A percentile compares a stretch with the other conserved stretches of the same genome.
Conservation (phyloP, 2,888 invertebrate genomes). For the Ophion costatus region DNA sequence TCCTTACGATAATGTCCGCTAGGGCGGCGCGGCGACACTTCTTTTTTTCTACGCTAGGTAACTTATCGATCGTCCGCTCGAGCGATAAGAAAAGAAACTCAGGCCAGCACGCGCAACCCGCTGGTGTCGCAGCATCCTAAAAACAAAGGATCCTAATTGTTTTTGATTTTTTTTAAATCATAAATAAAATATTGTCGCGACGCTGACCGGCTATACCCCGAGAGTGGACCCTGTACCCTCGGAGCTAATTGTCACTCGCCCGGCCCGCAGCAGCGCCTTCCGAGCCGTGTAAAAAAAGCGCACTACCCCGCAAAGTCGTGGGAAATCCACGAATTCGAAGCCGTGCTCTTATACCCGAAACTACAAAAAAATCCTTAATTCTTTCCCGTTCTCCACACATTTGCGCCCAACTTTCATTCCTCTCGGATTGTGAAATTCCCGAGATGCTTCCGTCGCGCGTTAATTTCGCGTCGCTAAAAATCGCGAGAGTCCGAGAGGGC, state of each 20-base stretch:
- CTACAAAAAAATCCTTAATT: not conserved
- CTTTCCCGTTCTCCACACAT: not conserved
- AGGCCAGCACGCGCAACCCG: not conserved
- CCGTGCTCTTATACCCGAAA: not conserved
- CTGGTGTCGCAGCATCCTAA: not conserved
- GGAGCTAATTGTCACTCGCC: not conserved
- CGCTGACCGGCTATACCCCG: not conserved
- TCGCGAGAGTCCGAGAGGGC: not conserved
- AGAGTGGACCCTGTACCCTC: not conserved
- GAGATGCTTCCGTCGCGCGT: not conserved
- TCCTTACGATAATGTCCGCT: not conserved
- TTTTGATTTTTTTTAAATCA: not conserved
- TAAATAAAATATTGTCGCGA: not conserved
- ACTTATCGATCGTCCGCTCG: conserved; percentile 10
- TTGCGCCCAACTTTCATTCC: not conserved
- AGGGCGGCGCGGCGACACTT: not conserved
- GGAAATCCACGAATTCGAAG: conserved; percentile 74
- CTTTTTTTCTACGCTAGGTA: not conserved
- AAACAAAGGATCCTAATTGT: not conserved
- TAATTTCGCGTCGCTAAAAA: not conserved
- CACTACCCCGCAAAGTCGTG: conserved; percentile 48
- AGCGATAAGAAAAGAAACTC: not conserved
- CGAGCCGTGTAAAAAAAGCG: not conserved
- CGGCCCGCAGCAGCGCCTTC: not conserved
- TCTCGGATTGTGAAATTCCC: not conserved